A percentile compares a stretch with the other conserved stretches of the same genome.
Conservation (phyloP, 2,797 vertebrate genomes). For the Poeciliopsis paucimaculata region DNA sequence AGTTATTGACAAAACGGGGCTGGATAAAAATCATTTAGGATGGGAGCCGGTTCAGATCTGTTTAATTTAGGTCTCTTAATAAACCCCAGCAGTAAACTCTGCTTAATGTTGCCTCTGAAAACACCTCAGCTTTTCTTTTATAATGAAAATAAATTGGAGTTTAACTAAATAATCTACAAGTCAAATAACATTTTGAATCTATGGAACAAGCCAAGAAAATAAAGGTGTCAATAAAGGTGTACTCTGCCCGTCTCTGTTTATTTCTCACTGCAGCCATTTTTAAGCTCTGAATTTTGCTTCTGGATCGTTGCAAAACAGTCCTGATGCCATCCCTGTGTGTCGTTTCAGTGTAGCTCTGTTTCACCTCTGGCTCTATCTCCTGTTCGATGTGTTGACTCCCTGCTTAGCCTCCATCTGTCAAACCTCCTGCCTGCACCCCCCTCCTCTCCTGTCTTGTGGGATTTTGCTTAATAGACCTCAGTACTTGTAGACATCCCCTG, state of each 20-base stretch:
- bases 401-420: background rate
- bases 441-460: background rate
- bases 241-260: too few relatives aligned
- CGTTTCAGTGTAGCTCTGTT: background rate
- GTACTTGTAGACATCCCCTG: constrained; percentile 10
- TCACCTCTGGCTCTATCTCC: background rate
- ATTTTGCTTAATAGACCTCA: constrained; percentile 9
- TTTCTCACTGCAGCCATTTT: too few relatives aligned
- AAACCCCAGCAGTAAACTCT: background rate
- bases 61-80: background rate
- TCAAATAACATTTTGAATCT: background rate
- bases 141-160: background rate
- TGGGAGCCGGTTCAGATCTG: background rate
- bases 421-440: background rate
- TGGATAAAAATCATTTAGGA: background rate
- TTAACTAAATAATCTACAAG: background rate
- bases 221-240: too few relatives aligned
- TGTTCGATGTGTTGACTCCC: constrained; percentile 4
- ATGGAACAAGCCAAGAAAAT: background rate
- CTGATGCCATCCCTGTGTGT: background rate
- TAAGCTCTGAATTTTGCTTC: too few relatives aligned
- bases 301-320: background rate
- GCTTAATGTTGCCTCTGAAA: background rate
- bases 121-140: background rate
- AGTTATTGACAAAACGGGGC: background rate